Percentiles rank a stretch among this genome's conserved stretches.
phyloP scores from a whole-genome alignment of 2,888 invertebrate species.

The Lithosia quadra region DNA sequence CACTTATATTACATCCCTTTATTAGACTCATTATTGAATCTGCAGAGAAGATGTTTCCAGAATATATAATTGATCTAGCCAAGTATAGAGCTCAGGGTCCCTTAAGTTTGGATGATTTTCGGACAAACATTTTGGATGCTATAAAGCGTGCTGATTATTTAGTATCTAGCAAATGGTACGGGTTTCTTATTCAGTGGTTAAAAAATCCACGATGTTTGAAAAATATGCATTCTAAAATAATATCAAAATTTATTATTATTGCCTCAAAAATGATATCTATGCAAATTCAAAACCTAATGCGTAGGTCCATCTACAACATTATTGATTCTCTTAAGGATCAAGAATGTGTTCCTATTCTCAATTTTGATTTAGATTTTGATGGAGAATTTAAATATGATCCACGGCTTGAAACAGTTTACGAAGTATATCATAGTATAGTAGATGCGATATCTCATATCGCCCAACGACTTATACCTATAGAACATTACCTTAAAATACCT shows the following conservation, averaged over 20 bases:
- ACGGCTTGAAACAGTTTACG: slow-evolving; percentile 84
- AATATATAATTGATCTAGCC: slow-evolving; percentile 83
- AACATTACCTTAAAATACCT: slow-evolving; percentile 78
- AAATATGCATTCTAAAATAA: slow-evolving; percentile 72
- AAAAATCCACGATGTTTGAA: slow-evolving; percentile 81
- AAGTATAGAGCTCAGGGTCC: slow-evolving; percentile 79
- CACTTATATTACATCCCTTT: slow-evolving; percentile 88
- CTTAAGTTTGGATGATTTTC: slow-evolving; percentile 71
- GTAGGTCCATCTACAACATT: slow-evolving; percentile 89
- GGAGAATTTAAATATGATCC: slow-evolving; percentile 87
- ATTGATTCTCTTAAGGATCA: slow-evolving; percentile 85
- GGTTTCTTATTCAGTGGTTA: slow-evolving; percentile 78
- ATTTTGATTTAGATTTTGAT: slow-evolving; percentile 86
- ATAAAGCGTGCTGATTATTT: slow-evolving; percentile 77
- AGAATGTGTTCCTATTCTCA: slow-evolving; percentile 88
- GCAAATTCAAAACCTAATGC: slow-evolving; percentile 90
- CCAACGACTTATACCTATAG: slow-evolving; percentile 87
- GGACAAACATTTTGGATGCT: slow-evolving; percentile 69
- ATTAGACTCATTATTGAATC: slow-evolving; percentile 87
- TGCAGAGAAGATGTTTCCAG: slow-evolving; percentile 83
- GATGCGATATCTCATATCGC: slow-evolving; percentile 85
- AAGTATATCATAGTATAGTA: slow-evolving; percentile 87
- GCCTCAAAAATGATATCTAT: slow-evolving; percentile 82
- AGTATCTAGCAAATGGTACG: slow-evolving; percentile 81
- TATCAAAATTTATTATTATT: slow-evolving; percentile 76